phyloP scores from a whole-genome alignment of 2,797 vertebrate species.

The Buphagus erythrorhynchus region DNA sequence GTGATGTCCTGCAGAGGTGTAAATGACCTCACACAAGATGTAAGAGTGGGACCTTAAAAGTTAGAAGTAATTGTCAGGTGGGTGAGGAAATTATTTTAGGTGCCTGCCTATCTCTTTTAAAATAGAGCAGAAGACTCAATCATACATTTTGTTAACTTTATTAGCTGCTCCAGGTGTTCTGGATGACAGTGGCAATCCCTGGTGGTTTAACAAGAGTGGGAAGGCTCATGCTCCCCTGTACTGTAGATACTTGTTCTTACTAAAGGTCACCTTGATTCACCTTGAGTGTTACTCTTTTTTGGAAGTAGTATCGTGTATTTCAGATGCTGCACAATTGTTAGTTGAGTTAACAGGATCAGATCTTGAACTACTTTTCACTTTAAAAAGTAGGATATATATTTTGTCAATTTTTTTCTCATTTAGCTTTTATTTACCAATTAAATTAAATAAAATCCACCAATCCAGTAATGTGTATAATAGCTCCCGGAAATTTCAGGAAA shows the following conservation, averaged over 20 bases:
- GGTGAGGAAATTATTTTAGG: not conserved
- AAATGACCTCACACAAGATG: not conserved
- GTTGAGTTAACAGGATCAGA: not conserved
- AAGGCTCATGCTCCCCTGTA: not conserved
- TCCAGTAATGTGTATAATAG: not conserved
- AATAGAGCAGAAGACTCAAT: not conserved
- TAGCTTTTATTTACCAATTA: not conserved
- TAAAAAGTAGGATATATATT: not conserved
- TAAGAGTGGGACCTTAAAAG: not conserved
- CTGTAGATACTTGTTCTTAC: not conserved
- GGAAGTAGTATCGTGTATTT: not conserved
- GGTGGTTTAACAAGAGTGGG: not conserved
- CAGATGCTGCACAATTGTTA: not conserved
- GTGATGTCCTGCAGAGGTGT: not conserved
- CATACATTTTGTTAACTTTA: not conserved
- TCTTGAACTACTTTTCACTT: not conserved
- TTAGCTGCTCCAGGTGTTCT: not conserved
- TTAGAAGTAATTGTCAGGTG: not conserved
- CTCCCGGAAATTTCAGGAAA: not conserved
- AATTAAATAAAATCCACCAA: not conserved
- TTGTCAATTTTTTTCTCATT: not conserved
- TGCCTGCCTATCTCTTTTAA: not conserved
- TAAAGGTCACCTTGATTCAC: not conserved
- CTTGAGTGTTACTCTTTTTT: not conserved
- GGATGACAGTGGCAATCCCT: not conserved